Evolutionary conservation across 2,888 invertebrate species (phyloP).

Genomic region (Mayetiola destructor): DNA sequence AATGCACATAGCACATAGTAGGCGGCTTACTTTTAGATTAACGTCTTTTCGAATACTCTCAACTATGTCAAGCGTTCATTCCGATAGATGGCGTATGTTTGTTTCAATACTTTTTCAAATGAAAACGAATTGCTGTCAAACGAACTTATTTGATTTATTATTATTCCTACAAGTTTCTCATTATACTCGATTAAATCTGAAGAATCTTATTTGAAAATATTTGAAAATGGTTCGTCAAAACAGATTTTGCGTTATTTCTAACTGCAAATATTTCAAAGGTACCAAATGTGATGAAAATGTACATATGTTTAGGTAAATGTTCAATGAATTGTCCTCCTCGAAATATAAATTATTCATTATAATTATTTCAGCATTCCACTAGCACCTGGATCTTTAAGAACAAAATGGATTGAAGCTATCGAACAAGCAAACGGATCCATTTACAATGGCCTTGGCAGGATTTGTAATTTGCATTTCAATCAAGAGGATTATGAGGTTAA

Average conservation of each 20-base stretch:
- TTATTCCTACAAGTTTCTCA: too few species aligned
- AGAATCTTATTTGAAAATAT: too few species aligned
- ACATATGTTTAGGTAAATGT: background rate
- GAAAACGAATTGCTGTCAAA: too few species aligned
- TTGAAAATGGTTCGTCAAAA: background rate
- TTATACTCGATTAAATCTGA: too few species aligned
- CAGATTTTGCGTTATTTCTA: background rate
- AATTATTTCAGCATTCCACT: background rate
- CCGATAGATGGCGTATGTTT: too few species aligned
- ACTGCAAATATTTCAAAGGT: background rate
- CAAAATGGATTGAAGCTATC: background rate
- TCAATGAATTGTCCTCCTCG: background rate
- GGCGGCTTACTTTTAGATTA: too few species aligned
- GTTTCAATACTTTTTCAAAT: too few species aligned
- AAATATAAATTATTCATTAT: background rate
- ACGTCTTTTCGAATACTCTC: too few species aligned
- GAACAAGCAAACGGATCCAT: too few species aligned
- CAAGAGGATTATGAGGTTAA: background rate
- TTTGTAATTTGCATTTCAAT: background rate
- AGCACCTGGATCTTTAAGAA: background rate
- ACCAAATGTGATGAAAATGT: background rate
- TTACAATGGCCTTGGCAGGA: background rate
- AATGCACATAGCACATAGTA: too few species aligned
- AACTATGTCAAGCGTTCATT: too few species aligned
- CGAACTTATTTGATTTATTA: too few species aligned